These are phyloP conservation scores for Cheracebus regulus DNA, from an alignment of 2,797 vertebrate species.

Conservation along the genomic window DNA sequence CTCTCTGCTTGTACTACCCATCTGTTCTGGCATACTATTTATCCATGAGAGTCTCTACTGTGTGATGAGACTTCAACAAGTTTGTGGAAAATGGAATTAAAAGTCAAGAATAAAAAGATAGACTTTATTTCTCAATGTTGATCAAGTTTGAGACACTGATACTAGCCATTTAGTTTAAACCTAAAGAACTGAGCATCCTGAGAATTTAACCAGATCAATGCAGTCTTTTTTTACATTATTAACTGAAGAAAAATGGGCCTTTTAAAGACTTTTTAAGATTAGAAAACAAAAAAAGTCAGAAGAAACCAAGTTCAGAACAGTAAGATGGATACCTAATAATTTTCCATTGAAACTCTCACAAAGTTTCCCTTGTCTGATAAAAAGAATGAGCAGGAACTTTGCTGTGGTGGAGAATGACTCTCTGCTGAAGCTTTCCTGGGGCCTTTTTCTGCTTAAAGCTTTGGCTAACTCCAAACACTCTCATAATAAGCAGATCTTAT, in stretches of 20 bases:
- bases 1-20: neutral
- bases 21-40: neutral
- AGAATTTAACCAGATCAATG: neutral
- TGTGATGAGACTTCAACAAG: too few relatives aligned
- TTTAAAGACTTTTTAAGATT: neutral
- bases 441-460: neutral
- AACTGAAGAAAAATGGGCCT: neutral
- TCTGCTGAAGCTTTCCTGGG: neutral
- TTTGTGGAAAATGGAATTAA: neutral
- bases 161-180: neutral
- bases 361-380: neutral
- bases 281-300: neutral
- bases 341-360: neutral
- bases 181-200: neutral
- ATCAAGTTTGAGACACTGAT: neutral
- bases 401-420: neutral
- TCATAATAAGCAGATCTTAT: neutral
- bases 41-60: neutral
- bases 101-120: neutral
- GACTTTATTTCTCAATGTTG: neutral
- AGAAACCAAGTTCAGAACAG: neutral
- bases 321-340: neutral
- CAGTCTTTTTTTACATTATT: neutral
- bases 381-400: neutral
- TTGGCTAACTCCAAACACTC: neutral